Evolutionary conservation across 2,113 vertebrate genomes (phyloP), one percentile per base, ranked within the genome.

Genomic region (Cyprinus carpio): DNA sequence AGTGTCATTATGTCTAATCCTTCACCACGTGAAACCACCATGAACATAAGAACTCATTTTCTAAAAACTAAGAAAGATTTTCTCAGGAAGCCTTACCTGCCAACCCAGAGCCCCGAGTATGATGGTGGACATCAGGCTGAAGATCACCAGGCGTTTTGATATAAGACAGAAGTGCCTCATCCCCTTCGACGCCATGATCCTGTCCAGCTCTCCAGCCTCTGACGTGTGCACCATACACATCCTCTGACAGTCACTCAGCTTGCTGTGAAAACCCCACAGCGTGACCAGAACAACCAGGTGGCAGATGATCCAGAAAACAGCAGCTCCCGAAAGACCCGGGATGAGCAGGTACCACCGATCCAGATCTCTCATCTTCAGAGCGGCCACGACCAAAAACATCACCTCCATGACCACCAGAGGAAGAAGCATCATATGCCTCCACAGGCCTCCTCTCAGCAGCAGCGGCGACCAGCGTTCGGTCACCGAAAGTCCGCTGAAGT

Each of bases 151-250:
- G 84, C 95, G 96, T 10, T 97, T 94, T 0, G 97, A 98, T 93
- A 99, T 97, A 84, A 99, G 95, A 88, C 98, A 98, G 94, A 99
- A 99, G 89, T 99, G 98, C 4, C 98, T 96, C 96, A 99, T 96
- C 43, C 98, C 98, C 93, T 96, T 98, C 1, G 98, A 99, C 11
- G 98, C 96, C 98, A 99, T 99, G 31, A 99, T 92, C 91, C 96
- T 96, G 87, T 98, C 97, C 89, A 99, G 94, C 86, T 94, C 94
- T 78, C 93, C 95, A 92, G 94, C 91, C n/a, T 95, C 96, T 12
- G 92, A 81, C 34, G 94, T 93, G 90, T 98, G 97, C 37, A 91
- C 92, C 71, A 92, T 91, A 87, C 94, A 97, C 0, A 97, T 91
- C 84, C 94, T 95, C 93, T 98, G 97, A 87, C 98, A 99, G 89